These are phyloP conservation scores for Natrix natrix DNA, from an alignment of 2,797 vertebrate species.

Conservation along the genomic window DNA sequence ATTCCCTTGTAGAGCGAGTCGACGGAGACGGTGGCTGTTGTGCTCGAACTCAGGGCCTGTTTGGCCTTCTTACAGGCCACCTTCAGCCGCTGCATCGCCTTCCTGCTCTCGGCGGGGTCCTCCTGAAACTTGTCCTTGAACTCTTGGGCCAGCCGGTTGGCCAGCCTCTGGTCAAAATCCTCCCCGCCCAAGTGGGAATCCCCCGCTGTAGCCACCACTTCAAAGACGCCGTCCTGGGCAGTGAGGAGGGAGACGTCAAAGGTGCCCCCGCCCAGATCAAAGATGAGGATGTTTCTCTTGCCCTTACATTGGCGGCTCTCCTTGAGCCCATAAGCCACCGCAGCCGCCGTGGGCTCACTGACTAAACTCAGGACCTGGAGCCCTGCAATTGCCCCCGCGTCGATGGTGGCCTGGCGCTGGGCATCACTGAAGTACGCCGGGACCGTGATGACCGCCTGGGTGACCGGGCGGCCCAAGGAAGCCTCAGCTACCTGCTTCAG, in stretches of 20 bases:
- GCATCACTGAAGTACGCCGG: conserved; percentile 46
- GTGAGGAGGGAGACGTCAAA: conserved; percentile 49
- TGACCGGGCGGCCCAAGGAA: conserved; percentile 43
- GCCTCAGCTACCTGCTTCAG: conserved; percentile 45
- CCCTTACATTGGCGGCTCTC: background rate
- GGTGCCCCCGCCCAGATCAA: conserved; percentile 47
- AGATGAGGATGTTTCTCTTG: conserved; percentile 44
- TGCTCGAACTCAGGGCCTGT: conserved; percentile 20
- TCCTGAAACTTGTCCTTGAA: conserved; percentile 38
- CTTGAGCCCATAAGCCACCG: conserved; percentile 35
- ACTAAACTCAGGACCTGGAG: conserved; percentile 41
- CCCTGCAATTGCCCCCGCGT: conserved; percentile 41
- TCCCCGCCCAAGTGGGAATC: conserved; percentile 53
- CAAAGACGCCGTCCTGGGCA: conserved; percentile 25
- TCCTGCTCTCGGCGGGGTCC: conserved; percentile 26
- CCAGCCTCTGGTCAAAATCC: conserved; percentile 39
- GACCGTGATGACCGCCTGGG: conserved; percentile 39
- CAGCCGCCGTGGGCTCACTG: conserved; percentile 37
- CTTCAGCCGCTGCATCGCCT: conserved; percentile 30
- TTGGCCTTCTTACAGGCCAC: conserved; percentile 33
- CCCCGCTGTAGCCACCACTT: conserved; percentile 47
- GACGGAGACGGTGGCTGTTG: conserved; percentile 1
- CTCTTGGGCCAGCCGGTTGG: conserved; percentile 34
- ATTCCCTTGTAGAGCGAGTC: conserved; percentile 48
- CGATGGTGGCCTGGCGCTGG: conserved; percentile 51